Evolutionary conservation across 1,140 invertebrate species (phyloP), one percentile per base, ranked within the genome.

Genomic region (Drosophila virilis): DNA sequence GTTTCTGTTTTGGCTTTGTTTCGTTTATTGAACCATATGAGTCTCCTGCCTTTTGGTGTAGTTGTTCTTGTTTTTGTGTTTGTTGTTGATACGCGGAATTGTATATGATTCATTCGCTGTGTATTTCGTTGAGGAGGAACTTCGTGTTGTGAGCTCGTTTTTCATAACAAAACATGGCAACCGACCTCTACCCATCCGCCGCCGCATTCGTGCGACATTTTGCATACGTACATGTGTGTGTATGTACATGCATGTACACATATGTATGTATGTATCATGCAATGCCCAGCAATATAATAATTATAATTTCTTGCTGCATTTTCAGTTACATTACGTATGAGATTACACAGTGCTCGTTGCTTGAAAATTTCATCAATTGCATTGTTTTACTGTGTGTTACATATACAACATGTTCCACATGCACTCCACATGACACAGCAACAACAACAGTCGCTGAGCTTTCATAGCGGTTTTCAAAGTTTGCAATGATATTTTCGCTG

Each of bases 1-100:
- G 69, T 59, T 68, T 77, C 52, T 64, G 82, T 81, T 77, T 73
- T 86, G 76, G 40, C 51, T 81, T 77, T 76, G 81, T 77, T 73
- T 82, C 79, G 79, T 82, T 82, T 81, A 85, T 80, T 82, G 71
- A 85, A 75, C 78, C 82, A 82, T 68, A 85, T 69, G 65, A 61
- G 50, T 69, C 71, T 40, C 52, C 64, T 77, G 64, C 52, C 62
- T 75, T 59, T 45, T 40, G 7, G 37, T 43, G 37, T 57, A 42
- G 37, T 12, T 43, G 55, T 32, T 17, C 33, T 60, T 57, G 60
- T 77, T 77, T 33, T 77, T 57, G 60, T 77, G 74, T 33, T 77
- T 67, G 79, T 74, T 67, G 79, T 54, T 74, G 66, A 77, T 78
- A 88, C 80, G 83, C 78, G 75, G 82, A 85, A 78, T 85, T 78